Evolutionary conservation across 1,140 invertebrate genomes (phyloP).

Genomic region (Chrysomallon squamiferum): DNA sequence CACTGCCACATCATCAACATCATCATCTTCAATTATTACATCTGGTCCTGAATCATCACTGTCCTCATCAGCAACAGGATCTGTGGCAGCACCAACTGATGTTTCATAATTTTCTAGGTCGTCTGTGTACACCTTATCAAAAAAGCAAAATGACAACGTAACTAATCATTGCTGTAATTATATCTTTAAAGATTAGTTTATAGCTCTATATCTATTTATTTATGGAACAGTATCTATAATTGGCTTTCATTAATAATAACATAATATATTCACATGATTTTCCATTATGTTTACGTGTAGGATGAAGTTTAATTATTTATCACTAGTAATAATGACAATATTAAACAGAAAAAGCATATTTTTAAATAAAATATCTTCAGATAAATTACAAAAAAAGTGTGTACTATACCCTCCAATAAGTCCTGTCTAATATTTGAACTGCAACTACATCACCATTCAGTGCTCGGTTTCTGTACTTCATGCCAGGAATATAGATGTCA

Average conservation of each 20-base stretch:
- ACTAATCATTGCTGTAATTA: too few relatives aligned
- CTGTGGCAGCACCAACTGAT: background rate
- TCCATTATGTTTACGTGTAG: too few relatives aligned
- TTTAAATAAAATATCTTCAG: too few relatives aligned
- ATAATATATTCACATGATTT: too few relatives aligned
- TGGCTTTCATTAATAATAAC: too few relatives aligned
- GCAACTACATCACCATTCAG: constrained; percentile 84
- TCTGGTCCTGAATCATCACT: constrained; percentile 30
- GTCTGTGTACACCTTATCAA: constrained; percentile 18
- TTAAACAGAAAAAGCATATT: too few relatives aligned
- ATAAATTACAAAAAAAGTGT: too few relatives aligned
- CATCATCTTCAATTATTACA: constrained; percentile 33
- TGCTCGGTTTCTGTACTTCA: constrained; percentile 75
- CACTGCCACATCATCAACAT: constrained; percentile 19
- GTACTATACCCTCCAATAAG: constrained; percentile 53
- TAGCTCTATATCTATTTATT: too few relatives aligned
- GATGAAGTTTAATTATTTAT: too few relatives aligned
- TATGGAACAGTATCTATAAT: too few relatives aligned
- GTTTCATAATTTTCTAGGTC: constrained; percentile 15
- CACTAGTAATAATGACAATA: too few relatives aligned
- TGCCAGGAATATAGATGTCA: constrained; percentile 78
- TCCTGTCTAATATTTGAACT: constrained; percentile 68
- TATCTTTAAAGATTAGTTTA: too few relatives aligned
- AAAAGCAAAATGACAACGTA: background rate
- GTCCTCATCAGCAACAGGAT: background rate